Conservation (phyloP, 2,113 vertebrate species). For the Serinus canaria region DNA sequence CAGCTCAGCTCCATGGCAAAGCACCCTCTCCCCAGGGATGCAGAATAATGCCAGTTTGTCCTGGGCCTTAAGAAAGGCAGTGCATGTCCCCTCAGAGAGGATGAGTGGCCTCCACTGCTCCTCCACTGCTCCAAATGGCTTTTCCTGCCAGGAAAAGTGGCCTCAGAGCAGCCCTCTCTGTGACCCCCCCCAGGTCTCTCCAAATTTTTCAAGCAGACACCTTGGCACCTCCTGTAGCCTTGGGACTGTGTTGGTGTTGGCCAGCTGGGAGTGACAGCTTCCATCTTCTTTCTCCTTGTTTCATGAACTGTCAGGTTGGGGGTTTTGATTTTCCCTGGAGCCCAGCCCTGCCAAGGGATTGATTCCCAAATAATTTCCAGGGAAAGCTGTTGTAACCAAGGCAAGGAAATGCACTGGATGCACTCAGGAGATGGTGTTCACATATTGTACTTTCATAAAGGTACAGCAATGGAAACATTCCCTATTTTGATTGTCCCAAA, state of each 20-base stretch:
- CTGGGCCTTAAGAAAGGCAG: neutral
- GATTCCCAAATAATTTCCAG: slow-evolving; percentile 60
- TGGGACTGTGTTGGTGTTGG: slow-evolving; percentile 69
- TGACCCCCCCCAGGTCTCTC: neutral
- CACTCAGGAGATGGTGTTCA: neutral
- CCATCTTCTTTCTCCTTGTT: slow-evolving; percentile 54
- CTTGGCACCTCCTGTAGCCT: slow-evolving; percentile 56
- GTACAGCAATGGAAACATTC: slow-evolving; percentile 60
- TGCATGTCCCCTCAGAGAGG: neutral
- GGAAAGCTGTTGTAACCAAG: slow-evolving; percentile 43
- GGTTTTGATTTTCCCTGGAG: slow-evolving; percentile 67
- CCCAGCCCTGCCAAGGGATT: slow-evolving; percentile 30
- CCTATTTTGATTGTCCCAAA: slow-evolving; percentile 76
- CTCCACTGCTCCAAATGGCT: neutral
- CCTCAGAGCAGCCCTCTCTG: neutral
- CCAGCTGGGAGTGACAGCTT: slow-evolving; percentile 38
- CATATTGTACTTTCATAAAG: slow-evolving; percentile 56
- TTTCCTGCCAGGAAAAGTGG: neutral
- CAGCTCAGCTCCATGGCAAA: neutral
- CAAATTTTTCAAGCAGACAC: slow-evolving; percentile 62
- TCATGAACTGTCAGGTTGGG: slow-evolving; percentile 55
- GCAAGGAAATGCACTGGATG: slow-evolving; percentile 32
- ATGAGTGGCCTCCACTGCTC: neutral
- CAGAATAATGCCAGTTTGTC: neutral
- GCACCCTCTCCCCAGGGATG: neutral